Evolutionary conservation across 2,888 invertebrate genomes (phyloP).

Genomic region (Platycheirus albimanus): DNA sequence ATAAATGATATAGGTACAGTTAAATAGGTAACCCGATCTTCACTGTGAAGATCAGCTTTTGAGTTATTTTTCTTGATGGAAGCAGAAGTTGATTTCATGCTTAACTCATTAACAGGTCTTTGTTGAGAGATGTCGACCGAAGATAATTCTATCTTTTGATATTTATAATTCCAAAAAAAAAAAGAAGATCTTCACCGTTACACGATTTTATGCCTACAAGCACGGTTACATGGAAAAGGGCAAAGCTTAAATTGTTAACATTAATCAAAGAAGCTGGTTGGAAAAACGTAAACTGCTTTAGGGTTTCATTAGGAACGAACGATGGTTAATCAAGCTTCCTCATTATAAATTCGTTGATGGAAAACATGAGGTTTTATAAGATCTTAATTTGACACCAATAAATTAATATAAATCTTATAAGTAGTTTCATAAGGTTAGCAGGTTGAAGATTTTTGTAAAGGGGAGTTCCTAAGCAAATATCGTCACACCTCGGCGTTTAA

Average conservation of each 20-base stretch:
- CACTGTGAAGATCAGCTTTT: not conserved
- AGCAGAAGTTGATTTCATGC: conserved; percentile 48
- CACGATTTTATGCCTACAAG: conserved; percentile 33
- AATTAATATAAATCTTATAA: not conserved
- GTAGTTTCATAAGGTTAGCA: not conserved
- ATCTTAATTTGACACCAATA: conserved; percentile 9
- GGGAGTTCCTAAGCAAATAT: too few species aligned
- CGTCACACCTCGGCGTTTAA: too few species aligned
- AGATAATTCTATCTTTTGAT: conserved; percentile 47
- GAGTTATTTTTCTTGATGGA: conserved; percentile 30
- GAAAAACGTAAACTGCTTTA: conserved; percentile 41
- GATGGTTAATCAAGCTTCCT: not conserved
- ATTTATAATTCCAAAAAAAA: conserved; percentile 43
- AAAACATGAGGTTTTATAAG: not conserved
- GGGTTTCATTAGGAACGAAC: conserved; percentile 26
- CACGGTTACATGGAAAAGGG: conserved; percentile 9
- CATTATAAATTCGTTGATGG: not conserved
- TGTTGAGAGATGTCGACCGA: conserved; percentile 39
- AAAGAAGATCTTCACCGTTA: conserved; percentile 38
- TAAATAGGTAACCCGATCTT: not conserved
- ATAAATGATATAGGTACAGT: not conserved
- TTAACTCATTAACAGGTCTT: conserved; percentile 61
- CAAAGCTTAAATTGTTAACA: conserved; percentile 10
- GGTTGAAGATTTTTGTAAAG: conserved; percentile 3
- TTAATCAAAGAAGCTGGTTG: conserved; percentile 44